Evolutionary conservation across 1,140 invertebrate species (phyloP), one percentile per base, ranked within the genome.

Genomic region (Tetramorium simillimum): DNA sequence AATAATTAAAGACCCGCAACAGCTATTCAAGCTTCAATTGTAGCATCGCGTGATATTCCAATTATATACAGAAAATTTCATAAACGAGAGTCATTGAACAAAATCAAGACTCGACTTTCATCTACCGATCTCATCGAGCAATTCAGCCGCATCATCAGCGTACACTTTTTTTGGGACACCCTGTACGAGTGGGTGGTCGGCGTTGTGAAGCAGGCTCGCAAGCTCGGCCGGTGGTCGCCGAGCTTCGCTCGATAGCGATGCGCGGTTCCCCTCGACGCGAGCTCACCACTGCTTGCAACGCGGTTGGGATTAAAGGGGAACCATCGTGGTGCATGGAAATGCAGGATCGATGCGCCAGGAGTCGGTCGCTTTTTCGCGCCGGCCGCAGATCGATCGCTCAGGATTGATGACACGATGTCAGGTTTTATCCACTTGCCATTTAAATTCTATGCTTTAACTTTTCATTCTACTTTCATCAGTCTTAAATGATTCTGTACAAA

Each of bases 181-280:
- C 53, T 73, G 58, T 80, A 80, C 56, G 76, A 60, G 58, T 51
- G 84, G 63, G 89, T 86, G 72, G 76, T 90, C 77, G 72, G 65
- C 28, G 75, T 67, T 80, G 84, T 69, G 80, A 82, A 72, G 85
- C 85, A 90, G 88, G 88, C 76, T 87, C 81, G 85, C 85, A 92
- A 91, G 92, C 93, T 92, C 85, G 89, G 84, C 85, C 89, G 89
- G 91, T 93, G 91, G 93, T 92, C 91, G 91, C 84, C 90, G 86
- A 93, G 92, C 85, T 89, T 90, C 94, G 94, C 93, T 95, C 94
- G 93, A 95, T 95, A 95, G 92, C 92, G 90, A 94, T 94, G 92
- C 93, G 92, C 91, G 93, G 92, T 93, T 93, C 92, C 92, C 94
- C 93, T 93, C 92, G 91, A 92, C 92, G 86, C 76, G 90, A 93